Evolutionary conservation across 2,113 vertebrate genomes (phyloP).

Genomic region (Laterallus jamaicensis): DNA sequence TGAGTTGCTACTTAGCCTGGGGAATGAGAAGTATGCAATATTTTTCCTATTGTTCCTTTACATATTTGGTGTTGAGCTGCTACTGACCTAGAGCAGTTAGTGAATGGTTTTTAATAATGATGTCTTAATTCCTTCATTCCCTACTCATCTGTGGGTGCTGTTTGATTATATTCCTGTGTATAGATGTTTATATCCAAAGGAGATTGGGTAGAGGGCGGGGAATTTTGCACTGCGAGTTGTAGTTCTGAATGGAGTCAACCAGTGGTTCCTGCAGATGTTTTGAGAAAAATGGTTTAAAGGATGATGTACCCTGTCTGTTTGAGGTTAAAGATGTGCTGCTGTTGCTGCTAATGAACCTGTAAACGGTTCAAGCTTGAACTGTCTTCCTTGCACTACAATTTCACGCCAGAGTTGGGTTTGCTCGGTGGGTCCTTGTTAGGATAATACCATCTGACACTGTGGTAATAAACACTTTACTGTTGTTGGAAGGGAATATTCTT

Average conservation of each 20-base stretch:
- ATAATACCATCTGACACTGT: neutral
- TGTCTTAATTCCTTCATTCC: neutral
- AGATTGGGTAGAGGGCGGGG: neutral
- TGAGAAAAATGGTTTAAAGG: neutral
- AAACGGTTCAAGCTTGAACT: neutral
- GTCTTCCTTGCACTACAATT: fast-evolving
- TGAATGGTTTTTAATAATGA: neutral
- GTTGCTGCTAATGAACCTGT: neutral
- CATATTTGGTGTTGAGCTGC: neutral
- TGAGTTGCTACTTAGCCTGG: neutral
- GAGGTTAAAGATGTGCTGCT: neutral
- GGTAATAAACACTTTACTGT: neutral
- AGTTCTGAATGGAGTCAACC: neutral
- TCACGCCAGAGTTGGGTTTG: neutral
- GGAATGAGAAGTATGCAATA: neutral
- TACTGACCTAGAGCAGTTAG: neutral
- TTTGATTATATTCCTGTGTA: neutral
- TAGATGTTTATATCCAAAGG: neutral
- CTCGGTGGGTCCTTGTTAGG: fast-evolving
- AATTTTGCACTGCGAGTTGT: neutral
- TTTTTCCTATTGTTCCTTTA: neutral
- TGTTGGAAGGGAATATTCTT: neutral
- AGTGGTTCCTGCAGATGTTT: neutral
- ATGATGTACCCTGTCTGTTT: fast-evolving
- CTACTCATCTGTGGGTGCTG: neutral